phyloP scores from a whole-genome alignment of 1,140 invertebrate species.

The Panulirus ornatus region DNA sequence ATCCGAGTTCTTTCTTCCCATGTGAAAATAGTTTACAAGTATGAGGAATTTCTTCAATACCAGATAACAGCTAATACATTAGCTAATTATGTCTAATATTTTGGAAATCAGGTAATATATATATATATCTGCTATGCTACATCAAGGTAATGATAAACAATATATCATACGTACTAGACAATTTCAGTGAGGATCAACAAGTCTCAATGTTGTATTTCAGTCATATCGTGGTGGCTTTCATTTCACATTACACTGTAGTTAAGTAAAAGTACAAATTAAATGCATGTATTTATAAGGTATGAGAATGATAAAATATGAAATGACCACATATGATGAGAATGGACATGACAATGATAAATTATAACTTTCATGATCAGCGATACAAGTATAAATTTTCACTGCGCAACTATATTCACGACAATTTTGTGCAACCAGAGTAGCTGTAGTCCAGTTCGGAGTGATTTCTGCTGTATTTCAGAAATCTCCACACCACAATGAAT shows the following conservation, averaged over 20 bases:
- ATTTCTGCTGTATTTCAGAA: conserved; percentile 6
- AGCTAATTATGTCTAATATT: background rate
- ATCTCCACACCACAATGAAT: background rate
- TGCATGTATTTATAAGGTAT: conserved; percentile 14
- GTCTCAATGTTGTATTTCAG: conserved; percentile 13
- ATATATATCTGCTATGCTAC: too few species aligned
- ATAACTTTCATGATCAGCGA: conserved; percentile 39
- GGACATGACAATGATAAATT: conserved; percentile 30
- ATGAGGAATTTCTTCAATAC: background rate
- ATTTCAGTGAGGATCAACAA: background rate
- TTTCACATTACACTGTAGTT: conserved; percentile 10
- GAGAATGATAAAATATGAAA: background rate
- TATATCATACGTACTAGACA: background rate
- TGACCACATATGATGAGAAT: conserved; percentile 1
- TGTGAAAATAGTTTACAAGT: too few species aligned
- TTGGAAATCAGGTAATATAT: conserved; percentile 1
- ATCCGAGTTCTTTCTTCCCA: too few species aligned
- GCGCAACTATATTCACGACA: conserved; percentile 25
- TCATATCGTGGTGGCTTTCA: background rate
- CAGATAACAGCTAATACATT: conserved; percentile 13
- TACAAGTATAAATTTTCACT: conserved; percentile 39
- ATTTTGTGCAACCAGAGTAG: conserved; percentile 36
- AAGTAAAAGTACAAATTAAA: background rate
- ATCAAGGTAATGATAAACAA: background rate
- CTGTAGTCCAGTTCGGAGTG: background rate